Percentiles rank a stretch among this genome's conserved stretches.
phyloP scores from a whole-genome alignment of 2,797 vertebrate species.

The Setipinna tenuifilis region DNA sequence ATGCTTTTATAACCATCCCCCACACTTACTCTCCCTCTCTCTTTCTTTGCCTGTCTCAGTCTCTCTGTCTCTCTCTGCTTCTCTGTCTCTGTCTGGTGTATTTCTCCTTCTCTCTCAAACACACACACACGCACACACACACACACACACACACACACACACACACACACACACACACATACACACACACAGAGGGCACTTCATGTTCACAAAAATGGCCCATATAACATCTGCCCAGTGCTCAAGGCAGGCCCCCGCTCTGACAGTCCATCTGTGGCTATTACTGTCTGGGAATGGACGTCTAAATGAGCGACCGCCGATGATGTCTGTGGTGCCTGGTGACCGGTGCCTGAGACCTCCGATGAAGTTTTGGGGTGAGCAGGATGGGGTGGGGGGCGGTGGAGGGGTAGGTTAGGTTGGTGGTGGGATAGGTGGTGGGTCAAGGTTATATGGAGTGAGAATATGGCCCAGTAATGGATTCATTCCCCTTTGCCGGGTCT shows the following conservation, averaged over 20 bases:
- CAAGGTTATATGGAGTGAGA: constrained; percentile 9
- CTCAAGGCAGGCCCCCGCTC: neutral
- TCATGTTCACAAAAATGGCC: constrained; percentile 38
- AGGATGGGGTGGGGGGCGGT: neutral
- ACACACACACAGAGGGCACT: constrained; percentile 25
- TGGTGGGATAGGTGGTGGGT: neutral
- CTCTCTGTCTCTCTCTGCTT: no score
- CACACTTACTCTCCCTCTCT: neutral
- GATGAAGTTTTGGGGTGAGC: neutral
- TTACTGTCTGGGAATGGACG: neutral
- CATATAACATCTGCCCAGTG: constrained; percentile 17
- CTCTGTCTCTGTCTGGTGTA: no score
- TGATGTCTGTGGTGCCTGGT: neutral
- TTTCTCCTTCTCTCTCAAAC: neutral
- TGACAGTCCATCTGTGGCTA: constrained; percentile 20
- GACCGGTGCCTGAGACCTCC: neutral
- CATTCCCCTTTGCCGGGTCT: neutral
- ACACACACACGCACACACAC: neutral
- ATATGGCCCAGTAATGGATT: neutral
- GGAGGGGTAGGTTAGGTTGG: neutral
- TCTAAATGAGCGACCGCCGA: neutral
- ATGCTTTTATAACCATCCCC: neutral
- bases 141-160: constrained; percentile 54
- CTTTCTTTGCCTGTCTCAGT: no score
- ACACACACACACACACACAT: constrained; percentile 5